Conservation (phyloP, 2,113 vertebrate genomes). For the Macquaria australasica region DNA sequence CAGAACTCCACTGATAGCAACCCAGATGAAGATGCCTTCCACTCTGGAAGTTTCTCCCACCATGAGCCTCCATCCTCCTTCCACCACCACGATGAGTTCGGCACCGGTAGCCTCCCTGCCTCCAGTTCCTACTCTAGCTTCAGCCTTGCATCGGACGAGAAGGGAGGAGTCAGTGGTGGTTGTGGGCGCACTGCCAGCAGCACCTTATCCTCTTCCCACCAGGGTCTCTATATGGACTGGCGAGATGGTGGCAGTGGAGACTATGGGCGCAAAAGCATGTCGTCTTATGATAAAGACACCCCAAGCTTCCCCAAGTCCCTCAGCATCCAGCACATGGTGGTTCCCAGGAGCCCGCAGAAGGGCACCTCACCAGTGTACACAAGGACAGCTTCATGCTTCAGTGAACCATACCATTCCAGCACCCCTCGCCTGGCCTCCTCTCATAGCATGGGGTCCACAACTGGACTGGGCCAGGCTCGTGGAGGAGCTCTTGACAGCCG, state of each 20-base stretch:
- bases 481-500: slow-evolving; percentile 51
- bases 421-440: slow-evolving; percentile 86
- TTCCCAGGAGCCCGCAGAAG: slow-evolving; percentile 85
- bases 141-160: slow-evolving; percentile 92
- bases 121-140: slow-evolving; percentile 96
- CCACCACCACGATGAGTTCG: slow-evolving; percentile 84
- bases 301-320: slow-evolving; percentile 86
- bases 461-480: slow-evolving; percentile 56
- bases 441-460: slow-evolving; percentile 84
- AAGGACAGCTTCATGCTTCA: slow-evolving; percentile 89
- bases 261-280: slow-evolving; percentile 86
- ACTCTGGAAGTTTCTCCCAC: slow-evolving; percentile 86
- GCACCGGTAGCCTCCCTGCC: slow-evolving; percentile 86
- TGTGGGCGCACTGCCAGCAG: slow-evolving; percentile 83
- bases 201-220: slow-evolving; percentile 92
- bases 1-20: slow-evolving; percentile 93
- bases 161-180: slow-evolving; percentile 84
- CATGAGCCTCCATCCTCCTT: slow-evolving; percentile 86
- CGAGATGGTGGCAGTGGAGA: slow-evolving; percentile 84
- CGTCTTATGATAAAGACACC: slow-evolving; percentile 86
- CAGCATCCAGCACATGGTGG: slow-evolving; percentile 87
- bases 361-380: slow-evolving; percentile 84
- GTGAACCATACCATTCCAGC: slow-evolving; percentile 88
- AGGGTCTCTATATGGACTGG: slow-evolving; percentile 90
- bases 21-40: slow-evolving; percentile 88